A percentile compares a stretch with the other conserved stretches of the same genome.
Evolutionary conservation across 1,140 invertebrate species (phyloP).

Genomic region (Anadara kagoshimensis): DNA sequence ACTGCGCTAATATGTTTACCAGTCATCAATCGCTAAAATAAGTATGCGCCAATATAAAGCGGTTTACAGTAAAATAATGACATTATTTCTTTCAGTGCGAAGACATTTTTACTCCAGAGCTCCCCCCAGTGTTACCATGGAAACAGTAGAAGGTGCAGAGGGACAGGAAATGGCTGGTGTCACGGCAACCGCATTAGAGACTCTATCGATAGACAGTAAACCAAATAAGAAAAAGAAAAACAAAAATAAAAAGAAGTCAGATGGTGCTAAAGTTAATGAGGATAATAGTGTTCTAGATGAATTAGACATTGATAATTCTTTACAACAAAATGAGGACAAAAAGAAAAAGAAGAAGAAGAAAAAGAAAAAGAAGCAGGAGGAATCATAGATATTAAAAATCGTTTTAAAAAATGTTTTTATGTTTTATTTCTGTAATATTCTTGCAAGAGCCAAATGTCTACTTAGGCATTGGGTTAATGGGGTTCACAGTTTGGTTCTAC

Average conservation of each 20-base stretch:
- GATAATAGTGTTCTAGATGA: slow-evolving; percentile 6
- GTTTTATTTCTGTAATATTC: no score
- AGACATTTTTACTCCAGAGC: slow-evolving; percentile 56
- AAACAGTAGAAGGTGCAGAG: slow-evolving; percentile 52
- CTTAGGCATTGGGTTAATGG: no score
- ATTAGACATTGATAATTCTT: slow-evolving; percentile 20
- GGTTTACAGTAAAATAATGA: no score
- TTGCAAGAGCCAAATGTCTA: no score
- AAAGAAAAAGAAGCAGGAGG: slow-evolving; percentile 4
- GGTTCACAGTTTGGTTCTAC: no score
- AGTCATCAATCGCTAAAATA: no score
- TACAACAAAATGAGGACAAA: slow-evolving; percentile 2
- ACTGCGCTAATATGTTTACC: no score
- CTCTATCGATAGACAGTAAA: slow-evolving; percentile 38
- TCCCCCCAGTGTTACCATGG: slow-evolving; percentile 49
- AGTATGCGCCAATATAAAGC: no score
- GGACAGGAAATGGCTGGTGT: slow-evolving; percentile 38
- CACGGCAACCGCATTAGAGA: slow-evolving; percentile 20
- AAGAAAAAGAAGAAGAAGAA: slow-evolving; percentile 24
- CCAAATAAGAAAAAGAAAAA: slow-evolving; percentile 52
- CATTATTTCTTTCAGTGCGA: slow-evolving; percentile 59
- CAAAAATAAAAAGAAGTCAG: slow-evolving; percentile 18
- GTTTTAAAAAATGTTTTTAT: no score
- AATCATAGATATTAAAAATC: no score
- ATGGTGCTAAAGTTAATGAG: not conserved